These are phyloP conservation scores for Amphiura filiformis DNA, from an alignment of 35 echinoderm and acorn worm genomes.

Conservation along the genomic window DNA sequence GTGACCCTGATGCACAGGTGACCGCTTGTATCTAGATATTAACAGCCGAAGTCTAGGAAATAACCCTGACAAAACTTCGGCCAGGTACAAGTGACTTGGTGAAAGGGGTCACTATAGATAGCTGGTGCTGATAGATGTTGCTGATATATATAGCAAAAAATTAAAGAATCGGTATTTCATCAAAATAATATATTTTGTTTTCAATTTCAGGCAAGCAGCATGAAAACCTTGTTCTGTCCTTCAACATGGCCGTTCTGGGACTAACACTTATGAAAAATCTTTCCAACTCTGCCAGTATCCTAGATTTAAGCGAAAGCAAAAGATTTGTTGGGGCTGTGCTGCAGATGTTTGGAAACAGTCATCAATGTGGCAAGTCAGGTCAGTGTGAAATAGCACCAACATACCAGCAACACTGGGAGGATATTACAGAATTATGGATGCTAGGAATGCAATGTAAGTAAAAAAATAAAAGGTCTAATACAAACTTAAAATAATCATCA, in stretches of 20 bases:
- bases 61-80: too few relatives aligned
- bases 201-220: slow-evolving; percentile 14
- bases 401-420: slow-evolving; percentile 52
- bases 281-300: slow-evolving; percentile 10
- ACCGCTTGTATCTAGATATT: not conserved
- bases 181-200: not conserved
- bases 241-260: slow-evolving; percentile 54
- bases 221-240: slow-evolving; percentile 46
- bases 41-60: too few relatives aligned
- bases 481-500: not conserved
- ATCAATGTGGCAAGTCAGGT: slow-evolving; percentile 5
- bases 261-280: slow-evolving; percentile 45
- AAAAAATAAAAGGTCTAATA: not conserved
- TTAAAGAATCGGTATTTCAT: too few relatives aligned
- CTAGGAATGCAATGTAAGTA: slow-evolving; percentile 58
- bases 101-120: not conserved
- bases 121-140: too few relatives aligned
- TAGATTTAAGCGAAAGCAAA: slow-evolving; percentile 16
- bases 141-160: too few relatives aligned
- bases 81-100: too few relatives aligned
- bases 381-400: slow-evolving; percentile 29
- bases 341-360: slow-evolving; percentile 28
- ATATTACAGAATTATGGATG: slow-evolving; percentile 52
- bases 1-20: not conserved
- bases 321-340: slow-evolving; percentile 32